Base-by-base conservation (phyloP, 2,797 vertebrate species). In the Micrastur ruficollis region DNA sequence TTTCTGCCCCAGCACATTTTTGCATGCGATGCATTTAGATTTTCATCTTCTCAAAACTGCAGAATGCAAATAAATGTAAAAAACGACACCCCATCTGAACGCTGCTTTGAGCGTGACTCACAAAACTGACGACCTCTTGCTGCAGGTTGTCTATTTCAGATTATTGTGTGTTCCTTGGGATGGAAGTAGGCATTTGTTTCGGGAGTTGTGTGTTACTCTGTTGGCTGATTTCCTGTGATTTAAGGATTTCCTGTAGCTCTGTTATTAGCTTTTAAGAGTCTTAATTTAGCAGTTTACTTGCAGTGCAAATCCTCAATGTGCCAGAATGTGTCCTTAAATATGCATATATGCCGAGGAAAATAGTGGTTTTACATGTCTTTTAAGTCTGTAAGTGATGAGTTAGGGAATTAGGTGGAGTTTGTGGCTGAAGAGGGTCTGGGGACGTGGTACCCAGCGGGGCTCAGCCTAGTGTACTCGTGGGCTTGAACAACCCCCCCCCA, bases 401-500 rank as follows among this genome's bases (percentile, higher is more conserved):
- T 50, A 19, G 59, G 76, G 53, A 46, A 6, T 6, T 11, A 7
- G n/a, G 46, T 16, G 3, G 6, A 8, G 65, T 22, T 23, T 21
- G 59, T 9, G 42, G 12, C 47, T 66, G 52, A 12, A 42, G 58
- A 42, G 49, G 42, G 63, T 26, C 13, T 1, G 4, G 66, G 42
- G 29, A 14, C 3, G 22, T 6, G 14, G 62, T 14, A 5, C 20
- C 34, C 34, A 2, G 36, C 0, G 9, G 34, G 56, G 29, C 66
- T 74, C 40, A 44, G 79, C 23, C 38, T 8, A 0, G 0, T 6
- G 58, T n/a, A 44, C 86, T 12, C 1, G 2, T 1, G 9, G 26
- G 23, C n/a, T 53, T 2, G 13, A 40, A 13, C 42, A 38, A 10
- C 42, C 36, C 31, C 36, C 4, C 5, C 0, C 0, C 1, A 1